Conservation (phyloP, 2,888 invertebrate genomes). For the Doris montereyensis region DNA sequence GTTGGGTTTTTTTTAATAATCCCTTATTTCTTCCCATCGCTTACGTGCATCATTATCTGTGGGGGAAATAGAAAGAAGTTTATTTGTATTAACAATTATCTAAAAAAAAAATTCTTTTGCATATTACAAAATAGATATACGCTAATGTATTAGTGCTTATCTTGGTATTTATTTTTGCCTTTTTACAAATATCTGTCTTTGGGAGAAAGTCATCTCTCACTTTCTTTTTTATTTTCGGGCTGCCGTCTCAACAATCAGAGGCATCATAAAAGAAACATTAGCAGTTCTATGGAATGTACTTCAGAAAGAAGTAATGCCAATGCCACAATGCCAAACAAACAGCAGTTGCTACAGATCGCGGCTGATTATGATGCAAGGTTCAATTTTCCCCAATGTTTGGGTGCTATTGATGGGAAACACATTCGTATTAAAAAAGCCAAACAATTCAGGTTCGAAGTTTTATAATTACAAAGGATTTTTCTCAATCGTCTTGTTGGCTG, state of each 20-base stretch:
- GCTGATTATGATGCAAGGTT: conserved; percentile 1
- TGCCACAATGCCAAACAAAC: conserved; percentile 4
- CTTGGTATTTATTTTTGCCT: background rate
- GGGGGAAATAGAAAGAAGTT: too few relatives aligned
- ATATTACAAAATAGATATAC: too few relatives aligned
- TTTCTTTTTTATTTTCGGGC: conserved; percentile 26
- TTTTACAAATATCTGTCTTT: conserved; percentile 16
- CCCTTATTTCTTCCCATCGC: too few relatives aligned
- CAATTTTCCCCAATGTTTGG: conserved; percentile 1
- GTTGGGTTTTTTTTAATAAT: too few relatives aligned
- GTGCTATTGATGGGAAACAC: conserved; percentile 13
- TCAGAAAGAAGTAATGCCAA: conserved; percentile 23
- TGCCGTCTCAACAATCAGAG: conserved; percentile 18
- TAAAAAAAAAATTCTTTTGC: too few relatives aligned
- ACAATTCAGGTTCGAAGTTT: too few relatives aligned
- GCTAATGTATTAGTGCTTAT: too few relatives aligned
- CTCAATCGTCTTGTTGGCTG: too few relatives aligned
- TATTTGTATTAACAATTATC: too few relatives aligned
- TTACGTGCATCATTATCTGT: too few relatives aligned
- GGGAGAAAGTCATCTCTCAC: conserved; percentile 8
- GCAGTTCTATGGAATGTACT: conserved; percentile 26
- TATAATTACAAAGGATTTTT: too few relatives aligned
- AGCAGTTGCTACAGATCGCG: background rate
- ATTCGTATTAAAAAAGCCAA: too few relatives aligned
- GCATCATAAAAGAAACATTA: conserved; percentile 12